Base-by-base conservation (phyloP, 2,113 vertebrate species). In the Pimephales promelas region DNA sequence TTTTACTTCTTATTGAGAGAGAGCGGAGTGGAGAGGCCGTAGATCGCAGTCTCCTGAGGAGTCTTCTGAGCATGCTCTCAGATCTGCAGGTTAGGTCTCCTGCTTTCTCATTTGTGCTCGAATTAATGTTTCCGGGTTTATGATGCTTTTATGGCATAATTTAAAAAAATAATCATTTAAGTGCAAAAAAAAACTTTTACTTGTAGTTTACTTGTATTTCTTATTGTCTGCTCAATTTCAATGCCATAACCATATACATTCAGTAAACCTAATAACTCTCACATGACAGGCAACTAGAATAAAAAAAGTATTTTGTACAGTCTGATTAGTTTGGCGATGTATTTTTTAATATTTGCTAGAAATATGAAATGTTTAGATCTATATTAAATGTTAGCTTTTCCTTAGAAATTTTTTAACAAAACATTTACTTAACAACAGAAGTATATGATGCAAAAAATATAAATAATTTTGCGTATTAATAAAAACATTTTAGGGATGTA, bases 11-110 rank as follows among this genome's bases (percentile, higher is more conserved):
- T 87, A 97, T 99, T 3, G 97, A 99, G 93, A 94, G 95, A 82
- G 98, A 99, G 89, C 95, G 98, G 49, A 99, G 94, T 68, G 98
- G 98, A 10, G 98, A 99, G 88, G 96, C 97, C 71, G 97, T 98
- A 5, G 97, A 98, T 89, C 96, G 98, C 87, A 98, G 96, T 90
- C 94, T 99, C 81, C 94, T 99, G 86, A 94, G 98, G 89, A 99
- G 98, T 90, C 95, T 99, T 57, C 92, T 99, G 85, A 99, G 96
- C 90, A 99, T 99, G 98, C 96, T 99, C 7, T 98, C 97, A 88
- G 98, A 99, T 90, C 92, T 99, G 83, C 98, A 99, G 94, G 98
- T 98, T 76, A 52, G 62, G 26, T 52, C 20, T 14, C 3, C 16
- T 49, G 40, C 24, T 47, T 64, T 66, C 16, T 49, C 24, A 49